Evolutionary conservation across 2,888 invertebrate genomes (phyloP).

Genomic region (Ectemnius lituratus): DNA sequence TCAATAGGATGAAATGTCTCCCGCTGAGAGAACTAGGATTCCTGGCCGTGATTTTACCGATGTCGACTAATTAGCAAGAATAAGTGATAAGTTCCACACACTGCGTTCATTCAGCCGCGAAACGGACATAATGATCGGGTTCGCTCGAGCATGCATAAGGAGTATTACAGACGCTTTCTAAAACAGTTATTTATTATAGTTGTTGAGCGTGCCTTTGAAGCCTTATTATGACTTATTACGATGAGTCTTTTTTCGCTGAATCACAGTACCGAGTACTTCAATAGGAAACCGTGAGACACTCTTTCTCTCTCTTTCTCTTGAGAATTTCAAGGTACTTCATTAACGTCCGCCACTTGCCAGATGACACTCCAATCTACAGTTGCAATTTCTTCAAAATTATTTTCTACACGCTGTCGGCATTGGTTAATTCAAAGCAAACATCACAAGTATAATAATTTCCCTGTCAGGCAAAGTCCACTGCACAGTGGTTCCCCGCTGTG

Average conservation of each 20-base stretch:
- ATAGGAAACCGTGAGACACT: background rate
- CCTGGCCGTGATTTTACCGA: background rate
- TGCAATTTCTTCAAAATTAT: no score
- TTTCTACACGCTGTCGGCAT: no score
- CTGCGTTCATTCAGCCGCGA: slow-evolving; percentile 7
- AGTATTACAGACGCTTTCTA: slow-evolving; percentile 29
- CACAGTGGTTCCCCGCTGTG: no score
- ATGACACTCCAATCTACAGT: background rate
- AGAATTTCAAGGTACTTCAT: no score
- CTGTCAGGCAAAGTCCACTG: no score
- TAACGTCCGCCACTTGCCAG: background rate
- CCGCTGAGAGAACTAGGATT: no score
- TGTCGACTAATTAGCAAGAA: background rate
- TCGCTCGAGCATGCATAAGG: slow-evolving; percentile 12
- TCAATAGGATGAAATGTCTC: no score
- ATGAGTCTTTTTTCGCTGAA: slow-evolving; percentile 5
- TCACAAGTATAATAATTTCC: no score
- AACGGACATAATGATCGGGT: slow-evolving; percentile 19
- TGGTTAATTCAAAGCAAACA: no score
- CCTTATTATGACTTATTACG: slow-evolving; percentile 28
- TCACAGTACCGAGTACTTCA: slow-evolving; percentile 7
- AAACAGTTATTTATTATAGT: slow-evolving; percentile 38
- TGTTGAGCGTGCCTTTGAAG: slow-evolving; percentile 7
- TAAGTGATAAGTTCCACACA: background rate
- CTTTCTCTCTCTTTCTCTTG: background rate